Evolutionary conservation across 2,113 vertebrate species (phyloP).

Genomic region (Gobius niger): DNA sequence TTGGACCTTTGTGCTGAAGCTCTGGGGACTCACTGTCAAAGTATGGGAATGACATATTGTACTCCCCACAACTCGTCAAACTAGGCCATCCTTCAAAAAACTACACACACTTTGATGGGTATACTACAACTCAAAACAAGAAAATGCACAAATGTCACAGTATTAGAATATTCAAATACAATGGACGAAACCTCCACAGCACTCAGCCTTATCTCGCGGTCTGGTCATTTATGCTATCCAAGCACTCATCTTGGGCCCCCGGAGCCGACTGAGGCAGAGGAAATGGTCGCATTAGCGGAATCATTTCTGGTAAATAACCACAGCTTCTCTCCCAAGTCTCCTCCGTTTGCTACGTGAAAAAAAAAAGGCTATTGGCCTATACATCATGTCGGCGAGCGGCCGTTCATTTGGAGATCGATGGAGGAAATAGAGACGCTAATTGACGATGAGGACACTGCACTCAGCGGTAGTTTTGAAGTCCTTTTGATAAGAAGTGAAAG

Average conservation of each 20-base stretch:
- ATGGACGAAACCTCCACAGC: too few species aligned
- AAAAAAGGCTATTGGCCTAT: constrained; percentile 3
- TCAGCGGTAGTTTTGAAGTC: not conserved
- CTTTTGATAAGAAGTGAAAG: constrained; percentile 11
- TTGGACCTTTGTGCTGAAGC: too few species aligned
- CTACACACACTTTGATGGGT: too few species aligned
- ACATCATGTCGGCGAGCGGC: constrained; percentile 39
- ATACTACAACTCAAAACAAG: too few species aligned
- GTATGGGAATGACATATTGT: too few species aligned
- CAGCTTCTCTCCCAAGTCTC: constrained; percentile 24
- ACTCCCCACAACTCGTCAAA: too few species aligned
- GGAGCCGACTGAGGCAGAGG: constrained; percentile 28
- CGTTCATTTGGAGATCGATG: constrained; percentile 29
- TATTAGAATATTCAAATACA: too few species aligned
- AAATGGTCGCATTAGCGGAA: constrained; percentile 61
- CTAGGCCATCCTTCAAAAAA: too few species aligned
- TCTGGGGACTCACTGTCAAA: too few species aligned
- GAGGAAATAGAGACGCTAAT: constrained; percentile 29
- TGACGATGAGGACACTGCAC: constrained; percentile 19
- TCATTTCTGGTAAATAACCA: constrained; percentile 57
- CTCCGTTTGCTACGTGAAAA: not conserved
- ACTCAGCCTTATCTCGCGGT: too few species aligned
- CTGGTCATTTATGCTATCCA: constrained; percentile 23
- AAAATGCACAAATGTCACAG: too few species aligned
- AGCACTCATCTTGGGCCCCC: constrained; percentile 40